These are phyloP conservation scores for Paraescarpia echinospica DNA, from an alignment of 1,140 invertebrate genomes.

Conservation along the genomic window DNA sequence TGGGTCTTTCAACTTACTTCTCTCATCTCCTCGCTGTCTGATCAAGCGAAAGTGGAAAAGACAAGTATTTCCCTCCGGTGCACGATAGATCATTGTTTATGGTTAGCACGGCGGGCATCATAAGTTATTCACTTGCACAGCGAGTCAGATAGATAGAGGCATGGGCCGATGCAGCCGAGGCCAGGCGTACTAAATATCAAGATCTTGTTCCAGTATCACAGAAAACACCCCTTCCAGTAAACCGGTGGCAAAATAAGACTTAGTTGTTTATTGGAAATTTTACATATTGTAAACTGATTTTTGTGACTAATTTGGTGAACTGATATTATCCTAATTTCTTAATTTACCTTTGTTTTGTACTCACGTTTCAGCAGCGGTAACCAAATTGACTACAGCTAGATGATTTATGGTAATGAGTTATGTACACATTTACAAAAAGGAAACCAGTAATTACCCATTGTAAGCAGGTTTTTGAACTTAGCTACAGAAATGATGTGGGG, in stretches of 20 bases:
- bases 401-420: no score
- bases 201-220: not conserved
- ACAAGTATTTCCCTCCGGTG: not conserved
- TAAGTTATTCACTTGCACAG: not conserved
- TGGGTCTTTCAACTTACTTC: not conserved
- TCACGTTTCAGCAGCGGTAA: no score
- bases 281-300: not conserved
- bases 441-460: not conserved
- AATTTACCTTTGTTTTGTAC: no score
- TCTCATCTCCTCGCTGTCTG: not conserved
- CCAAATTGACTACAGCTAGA: no score
- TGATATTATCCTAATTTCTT: no score
- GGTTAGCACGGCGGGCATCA: not conserved
- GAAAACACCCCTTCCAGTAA: not conserved
- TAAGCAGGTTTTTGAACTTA: not conserved
- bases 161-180: not conserved
- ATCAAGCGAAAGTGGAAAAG: not conserved
- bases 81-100: not conserved
- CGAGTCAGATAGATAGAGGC: not conserved
- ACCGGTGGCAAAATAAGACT: not conserved
- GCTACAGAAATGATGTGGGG: not conserved
- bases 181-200: not conserved
- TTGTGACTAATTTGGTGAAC: no score
- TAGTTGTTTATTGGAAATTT: not conserved
- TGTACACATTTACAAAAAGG: no score